Conservation (phyloP, 2,888 invertebrate species). For the Zaprionus obscuricornis region DNA sequence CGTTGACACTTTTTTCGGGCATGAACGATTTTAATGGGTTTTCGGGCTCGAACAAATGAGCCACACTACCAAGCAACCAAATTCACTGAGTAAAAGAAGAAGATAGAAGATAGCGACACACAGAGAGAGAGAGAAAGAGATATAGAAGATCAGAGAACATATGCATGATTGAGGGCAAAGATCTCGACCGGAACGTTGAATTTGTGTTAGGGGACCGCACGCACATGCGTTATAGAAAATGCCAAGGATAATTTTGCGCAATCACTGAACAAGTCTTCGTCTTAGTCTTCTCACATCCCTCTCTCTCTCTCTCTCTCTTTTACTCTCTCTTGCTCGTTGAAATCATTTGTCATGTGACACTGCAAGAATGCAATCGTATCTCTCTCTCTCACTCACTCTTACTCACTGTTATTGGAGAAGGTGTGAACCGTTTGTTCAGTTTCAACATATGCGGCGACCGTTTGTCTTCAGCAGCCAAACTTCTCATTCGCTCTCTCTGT, state of each 20-base stretch:
- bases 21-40: slow-evolving; percentile 81
- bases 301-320: slow-evolving; percentile 2
- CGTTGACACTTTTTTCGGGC: slow-evolving; percentile 84
- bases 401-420: slow-evolving; percentile 39
- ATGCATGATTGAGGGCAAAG: slow-evolving; percentile 66
- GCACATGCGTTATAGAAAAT: slow-evolving; percentile 36
- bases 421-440: slow-evolving; percentile 49
- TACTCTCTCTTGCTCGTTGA: slow-evolving; percentile 4
- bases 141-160: slow-evolving; percentile 41
- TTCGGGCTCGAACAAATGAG: slow-evolving; percentile 68
- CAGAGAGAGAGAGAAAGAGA: neutral
- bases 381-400: neutral
- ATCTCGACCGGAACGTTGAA: slow-evolving; percentile 5
- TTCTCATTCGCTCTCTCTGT: slow-evolving; percentile 15
- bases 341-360: slow-evolving; percentile 75
- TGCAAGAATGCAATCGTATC: slow-evolving; percentile 55
- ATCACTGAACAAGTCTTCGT: slow-evolving; percentile 49
- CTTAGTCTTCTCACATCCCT: too few species aligned
- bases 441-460: slow-evolving; percentile 42
- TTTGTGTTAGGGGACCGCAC: slow-evolving; percentile 43
- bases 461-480: slow-evolving; percentile 58
- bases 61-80: slow-evolving; percentile 41
- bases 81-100: neutral
- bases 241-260: slow-evolving; percentile 72
- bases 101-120: neutral